Evolutionary conservation across 2,113 vertebrate species (phyloP).

Genomic region (Perccottus glenii): DNA sequence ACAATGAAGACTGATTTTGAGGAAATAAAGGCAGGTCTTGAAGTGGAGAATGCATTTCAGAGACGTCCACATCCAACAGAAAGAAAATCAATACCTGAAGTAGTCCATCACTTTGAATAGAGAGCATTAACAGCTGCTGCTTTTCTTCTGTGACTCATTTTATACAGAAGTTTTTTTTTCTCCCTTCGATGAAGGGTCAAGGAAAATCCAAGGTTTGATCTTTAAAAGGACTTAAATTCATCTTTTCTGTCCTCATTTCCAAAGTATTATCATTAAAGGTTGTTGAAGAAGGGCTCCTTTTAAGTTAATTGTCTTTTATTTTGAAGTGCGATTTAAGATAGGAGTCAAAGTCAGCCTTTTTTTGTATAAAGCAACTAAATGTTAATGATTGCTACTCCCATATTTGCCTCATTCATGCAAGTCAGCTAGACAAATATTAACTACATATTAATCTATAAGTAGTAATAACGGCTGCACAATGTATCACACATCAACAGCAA

Average conservation of each 20-base stretch:
- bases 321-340: neutral
- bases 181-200: neutral
- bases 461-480: no score
- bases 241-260: neutral
- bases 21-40: constrained; percentile 11
- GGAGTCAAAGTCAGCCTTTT: neutral
- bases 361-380: neutral
- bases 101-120: constrained; percentile 5
- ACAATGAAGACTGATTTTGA: constrained; percentile 5
- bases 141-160: neutral
- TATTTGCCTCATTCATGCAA: no score
- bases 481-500: no score
- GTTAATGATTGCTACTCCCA: neutral
- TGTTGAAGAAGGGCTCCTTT: neutral
- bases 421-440: no score
- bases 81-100: constrained; percentile 17
- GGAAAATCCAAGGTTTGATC: neutral
- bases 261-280: neutral
- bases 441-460: no score
- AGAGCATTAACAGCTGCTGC: neutral
- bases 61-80: neutral
- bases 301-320: neutral
- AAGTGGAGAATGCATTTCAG: constrained; percentile 9
- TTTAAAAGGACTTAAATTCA: neutral
- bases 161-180: neutral